A percentile compares a stretch with the other conserved stretches of the same genome.
Evolutionary conservation across 2,113 vertebrate species (phyloP).

Genomic region (Oncorhynchus clarkii): DNA sequence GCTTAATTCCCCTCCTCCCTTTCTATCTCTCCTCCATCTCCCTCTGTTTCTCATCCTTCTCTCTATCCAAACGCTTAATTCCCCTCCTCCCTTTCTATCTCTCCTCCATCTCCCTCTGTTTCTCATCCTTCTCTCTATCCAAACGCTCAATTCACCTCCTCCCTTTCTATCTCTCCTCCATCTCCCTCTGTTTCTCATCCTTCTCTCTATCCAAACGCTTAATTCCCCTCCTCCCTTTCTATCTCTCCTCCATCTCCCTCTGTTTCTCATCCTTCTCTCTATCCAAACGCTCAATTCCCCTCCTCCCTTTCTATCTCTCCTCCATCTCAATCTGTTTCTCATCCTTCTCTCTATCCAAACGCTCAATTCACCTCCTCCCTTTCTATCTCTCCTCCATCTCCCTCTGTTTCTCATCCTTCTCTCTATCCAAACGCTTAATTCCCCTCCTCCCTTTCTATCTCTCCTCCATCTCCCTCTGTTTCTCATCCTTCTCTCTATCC

Average conservation of each 20-base stretch:
- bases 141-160: not conserved
- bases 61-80: not conserved
- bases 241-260: not conserved
- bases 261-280: not conserved
- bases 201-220: not conserved
- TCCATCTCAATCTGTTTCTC: not conserved
- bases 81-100: not conserved
- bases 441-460: not conserved
- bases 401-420: not conserved
- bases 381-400: not conserved
- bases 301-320: not conserved
- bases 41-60: not conserved
- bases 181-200: not conserved
- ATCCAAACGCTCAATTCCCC: not conserved
- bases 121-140: not conserved
- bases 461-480: not conserved
- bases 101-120: not conserved
- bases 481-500: not conserved
- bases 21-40: not conserved
- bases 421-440: not conserved
- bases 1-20: not conserved
- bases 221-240: not conserved
- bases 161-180: not conserved
- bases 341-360: not conserved
- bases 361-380: not conserved